Base-by-base conservation (phyloP, 2,113 vertebrate genomes). In the Euleptes europaea region DNA sequence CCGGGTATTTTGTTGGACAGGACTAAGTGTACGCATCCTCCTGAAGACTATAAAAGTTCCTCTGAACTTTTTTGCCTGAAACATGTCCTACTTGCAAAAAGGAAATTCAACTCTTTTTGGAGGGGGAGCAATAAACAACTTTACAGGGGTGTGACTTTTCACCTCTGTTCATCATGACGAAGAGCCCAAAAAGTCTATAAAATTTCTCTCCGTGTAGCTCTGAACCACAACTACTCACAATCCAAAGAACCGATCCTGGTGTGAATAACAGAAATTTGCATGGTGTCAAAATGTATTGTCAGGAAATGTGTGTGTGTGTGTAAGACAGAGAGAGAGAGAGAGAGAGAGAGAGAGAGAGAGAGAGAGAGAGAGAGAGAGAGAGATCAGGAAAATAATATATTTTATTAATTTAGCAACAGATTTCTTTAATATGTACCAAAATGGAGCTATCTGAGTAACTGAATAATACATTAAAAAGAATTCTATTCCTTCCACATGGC, bases 11-110 rank as follows among this genome's bases (percentile, higher is more conserved):
- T 69, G n/a, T 5, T 63, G 42, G n/a, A 42, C 0, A 81, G 21
- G 44, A 17, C 26, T 28, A 33, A 40, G 11, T 49, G 23, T 11
- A 42, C 38, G 31, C 57, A 73, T 71, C 35, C 23, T 0, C 6
- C 6, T n/a, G 40, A 40, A 42, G 40, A 70, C 84, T 26, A 17
- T 80, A 26, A 8, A 35, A 1, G 1, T 57, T 78, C 3, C 15
- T 3, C 33, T 83, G 69, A 88, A 84, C 86, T 90, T 86, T 81
- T 88, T 72, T 31, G 2, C 57, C 79, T 74, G 57, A 71, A 67
- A 79, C 42, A 74, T 19, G 90, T 72, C 85, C 90, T 79, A 86
- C 81, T 82, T 82, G 86, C 82, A 92, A 84, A 93, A 85, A 0
- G 4, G 40, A 82, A 85, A 86, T 78, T 79, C 49, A 83, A 79